Evolutionary conservation across 2,113 vertebrate species (phyloP).

Genomic region (Pandion haliaetus): DNA sequence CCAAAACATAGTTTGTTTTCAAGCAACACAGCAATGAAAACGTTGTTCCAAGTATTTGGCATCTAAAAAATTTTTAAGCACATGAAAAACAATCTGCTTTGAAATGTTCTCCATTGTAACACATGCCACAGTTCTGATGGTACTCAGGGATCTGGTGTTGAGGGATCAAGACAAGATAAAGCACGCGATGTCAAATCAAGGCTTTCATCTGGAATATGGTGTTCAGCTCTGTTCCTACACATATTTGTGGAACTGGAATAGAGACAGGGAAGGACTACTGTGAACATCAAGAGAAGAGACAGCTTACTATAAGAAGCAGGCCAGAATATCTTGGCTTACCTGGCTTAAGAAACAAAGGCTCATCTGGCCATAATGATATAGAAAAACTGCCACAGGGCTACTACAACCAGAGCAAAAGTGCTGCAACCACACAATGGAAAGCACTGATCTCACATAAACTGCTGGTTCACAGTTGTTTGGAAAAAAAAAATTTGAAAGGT

Average conservation of each 20-base stretch:
- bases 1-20: background rate
- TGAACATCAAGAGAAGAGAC: background rate
- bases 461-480: background rate
- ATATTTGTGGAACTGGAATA: background rate
- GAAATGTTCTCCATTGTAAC: background rate
- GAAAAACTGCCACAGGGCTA: background rate
- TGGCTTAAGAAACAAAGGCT: background rate
- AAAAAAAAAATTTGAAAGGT: background rate
- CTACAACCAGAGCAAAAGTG: background rate
- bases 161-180: background rate
- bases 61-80: background rate
- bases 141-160: background rate
- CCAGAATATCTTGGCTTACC: background rate
- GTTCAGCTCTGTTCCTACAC: background rate
- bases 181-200: background rate
- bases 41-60: background rate
- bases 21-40: background rate
- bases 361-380: background rate
- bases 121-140: background rate
- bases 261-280: background rate
- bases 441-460: background rate
- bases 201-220: background rate
- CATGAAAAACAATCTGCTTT: background rate
- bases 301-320: background rate
- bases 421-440: background rate